Evolutionary conservation across 2,888 invertebrate species (phyloP).

Genomic region (Bombylius discolor): DNA sequence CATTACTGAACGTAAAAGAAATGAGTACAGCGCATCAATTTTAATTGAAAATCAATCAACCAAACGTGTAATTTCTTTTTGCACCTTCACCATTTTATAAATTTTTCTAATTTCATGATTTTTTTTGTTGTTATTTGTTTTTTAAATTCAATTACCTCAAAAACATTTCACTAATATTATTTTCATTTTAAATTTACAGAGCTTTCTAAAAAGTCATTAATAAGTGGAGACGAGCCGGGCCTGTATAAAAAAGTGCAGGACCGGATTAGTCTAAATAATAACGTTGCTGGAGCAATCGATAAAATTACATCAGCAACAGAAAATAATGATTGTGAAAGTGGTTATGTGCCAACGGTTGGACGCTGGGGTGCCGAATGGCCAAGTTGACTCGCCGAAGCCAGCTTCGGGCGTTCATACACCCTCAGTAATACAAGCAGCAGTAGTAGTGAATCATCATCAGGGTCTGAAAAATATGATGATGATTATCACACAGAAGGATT

Average conservation of each 20-base stretch:
- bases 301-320: conserved; percentile 27
- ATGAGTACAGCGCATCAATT: no score
- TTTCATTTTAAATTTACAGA: conserved; percentile 38
- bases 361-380: conserved; percentile 93
- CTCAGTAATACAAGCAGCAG: conserved; percentile 11
- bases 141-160: no score
- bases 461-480: conserved; percentile 11
- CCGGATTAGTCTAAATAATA: conserved; percentile 42
- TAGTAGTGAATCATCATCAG: conserved; percentile 17
- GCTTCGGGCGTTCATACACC: conserved; percentile 38
- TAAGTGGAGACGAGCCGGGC: conserved; percentile 50
- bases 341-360: conserved; percentile 67
- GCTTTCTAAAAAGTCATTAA: conserved; percentile 58
- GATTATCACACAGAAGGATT: conserved; percentile 10
- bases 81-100: no score
- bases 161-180: no score
- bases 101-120: no score
- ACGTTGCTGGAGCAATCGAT: conserved; percentile 22
- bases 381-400: conserved; percentile 81
- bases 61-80: no score
- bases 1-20: no score
- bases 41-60: no score
- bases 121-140: no score
- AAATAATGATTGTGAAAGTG: conserved; percentile 41
- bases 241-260: conserved; percentile 42